Conservation (phyloP, 2,888 invertebrate species). For the Andrena dorsata region DNA sequence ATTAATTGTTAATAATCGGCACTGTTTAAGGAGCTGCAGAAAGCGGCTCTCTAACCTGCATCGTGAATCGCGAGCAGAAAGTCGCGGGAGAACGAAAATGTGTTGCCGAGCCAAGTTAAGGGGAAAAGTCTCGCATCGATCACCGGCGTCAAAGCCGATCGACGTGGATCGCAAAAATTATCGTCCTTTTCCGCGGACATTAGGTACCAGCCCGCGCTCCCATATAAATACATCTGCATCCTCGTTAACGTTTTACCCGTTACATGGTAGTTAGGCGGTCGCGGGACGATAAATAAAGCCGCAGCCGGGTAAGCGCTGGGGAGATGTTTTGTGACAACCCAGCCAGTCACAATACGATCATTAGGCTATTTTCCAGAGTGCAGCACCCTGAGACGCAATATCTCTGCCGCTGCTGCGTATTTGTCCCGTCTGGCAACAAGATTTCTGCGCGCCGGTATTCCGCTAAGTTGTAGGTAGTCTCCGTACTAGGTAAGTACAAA, state of each 20-base stretch:
- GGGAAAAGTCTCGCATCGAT: slow-evolving; percentile 11
- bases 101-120: not conserved
- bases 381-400: slow-evolving; percentile 67
- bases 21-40: too few relatives aligned
- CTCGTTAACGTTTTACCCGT: slow-evolving; percentile 60
- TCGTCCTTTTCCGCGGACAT: slow-evolving; percentile 23
- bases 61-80: not conserved
- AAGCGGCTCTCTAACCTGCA: not conserved
- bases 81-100: not conserved
- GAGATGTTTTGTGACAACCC: slow-evolving; percentile 66
- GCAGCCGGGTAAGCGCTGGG: slow-evolving; percentile 23
- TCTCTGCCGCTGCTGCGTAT: slow-evolving; percentile 67
- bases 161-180: slow-evolving; percentile 22
- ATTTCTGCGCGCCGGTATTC: slow-evolving; percentile 71
- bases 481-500: slow-evolving; percentile 74
- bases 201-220: slow-evolving; percentile 38
- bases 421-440: slow-evolving; percentile 71
- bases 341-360: slow-evolving; percentile 71
- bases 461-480: slow-evolving; percentile 70
- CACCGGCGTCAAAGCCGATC: slow-evolving; percentile 15
- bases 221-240: slow-evolving; percentile 61
- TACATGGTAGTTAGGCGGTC: slow-evolving; percentile 47
- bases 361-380: slow-evolving; percentile 70
- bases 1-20: not conserved
- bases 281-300: slow-evolving; percentile 63